These are phyloP conservation scores for Sebastes diaconus DNA, from an alignment of 2,797 vertebrate genomes.

Conservation along the genomic window DNA sequence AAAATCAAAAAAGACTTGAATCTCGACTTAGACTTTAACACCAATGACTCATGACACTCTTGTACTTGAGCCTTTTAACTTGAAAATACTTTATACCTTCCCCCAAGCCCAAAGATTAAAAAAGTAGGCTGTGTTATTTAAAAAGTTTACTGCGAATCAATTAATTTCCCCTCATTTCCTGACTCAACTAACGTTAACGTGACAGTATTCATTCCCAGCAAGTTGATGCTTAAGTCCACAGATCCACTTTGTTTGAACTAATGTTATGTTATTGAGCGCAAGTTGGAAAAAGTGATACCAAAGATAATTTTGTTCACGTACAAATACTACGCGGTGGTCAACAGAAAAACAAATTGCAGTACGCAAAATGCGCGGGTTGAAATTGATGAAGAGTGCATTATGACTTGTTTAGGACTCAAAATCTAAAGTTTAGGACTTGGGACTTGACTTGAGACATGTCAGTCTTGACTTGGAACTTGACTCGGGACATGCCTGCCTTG, in stretches of 20 bases:
- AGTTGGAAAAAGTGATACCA: background rate
- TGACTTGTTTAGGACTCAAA: background rate
- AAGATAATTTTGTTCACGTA: background rate
- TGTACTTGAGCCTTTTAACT: background rate
- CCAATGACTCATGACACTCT: background rate
- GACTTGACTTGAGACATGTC: too few relatives aligned
- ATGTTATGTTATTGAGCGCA: background rate
- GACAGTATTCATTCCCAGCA: background rate
- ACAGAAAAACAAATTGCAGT: background rate
- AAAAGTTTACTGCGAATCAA: accelerated
- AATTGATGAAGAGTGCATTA: background rate
- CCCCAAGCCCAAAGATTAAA: background rate
- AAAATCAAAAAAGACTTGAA: background rate
- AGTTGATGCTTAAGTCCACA: background rate
- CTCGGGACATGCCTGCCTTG: too few relatives aligned
- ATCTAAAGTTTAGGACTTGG: too few relatives aligned
- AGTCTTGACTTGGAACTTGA: too few relatives aligned
- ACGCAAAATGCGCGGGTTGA: background rate
- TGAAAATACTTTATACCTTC: background rate
- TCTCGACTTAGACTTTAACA: background rate
- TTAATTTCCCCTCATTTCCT: background rate
- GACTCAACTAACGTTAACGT: background rate
- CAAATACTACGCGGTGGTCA: background rate
- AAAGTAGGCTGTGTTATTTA: background rate
- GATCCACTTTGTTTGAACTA: background rate